These are phyloP conservation scores for Aelia acuminata DNA, from an alignment of 2,888 invertebrate genomes.

Conservation along the genomic window DNA sequence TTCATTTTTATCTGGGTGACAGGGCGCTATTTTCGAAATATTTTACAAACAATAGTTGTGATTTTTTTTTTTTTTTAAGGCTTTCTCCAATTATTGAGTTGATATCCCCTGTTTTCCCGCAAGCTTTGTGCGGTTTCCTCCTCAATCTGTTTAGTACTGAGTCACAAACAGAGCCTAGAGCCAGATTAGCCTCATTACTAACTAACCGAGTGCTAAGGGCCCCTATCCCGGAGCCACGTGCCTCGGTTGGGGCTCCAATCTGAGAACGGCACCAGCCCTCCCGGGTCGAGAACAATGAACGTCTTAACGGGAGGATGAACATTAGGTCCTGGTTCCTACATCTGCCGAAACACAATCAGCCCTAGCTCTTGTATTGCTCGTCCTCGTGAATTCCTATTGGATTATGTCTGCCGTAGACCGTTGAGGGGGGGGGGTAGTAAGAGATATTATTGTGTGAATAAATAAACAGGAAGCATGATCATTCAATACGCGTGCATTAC, in stretches of 20 bases:
- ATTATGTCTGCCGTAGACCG: not conserved
- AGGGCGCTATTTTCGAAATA: too few relatives aligned
- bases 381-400: not conserved
- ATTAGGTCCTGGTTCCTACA: not conserved
- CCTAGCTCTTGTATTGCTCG: not conserved
- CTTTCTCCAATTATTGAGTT: not conserved
- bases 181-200: constrained; percentile 9
- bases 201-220: not conserved
- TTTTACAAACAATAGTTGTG: too few relatives aligned
- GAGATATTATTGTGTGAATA: not conserved
- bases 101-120: not conserved
- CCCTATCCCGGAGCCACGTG: not conserved
- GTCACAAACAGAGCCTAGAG: not conserved
- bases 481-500: too few relatives aligned
- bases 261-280: not conserved
- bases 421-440: not conserved
- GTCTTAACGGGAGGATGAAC: not conserved
- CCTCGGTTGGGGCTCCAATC: not conserved
- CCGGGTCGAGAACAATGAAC: not conserved
- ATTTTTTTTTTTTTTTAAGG: not conserved
- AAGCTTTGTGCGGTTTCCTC: not conserved
- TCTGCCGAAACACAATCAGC: not conserved
- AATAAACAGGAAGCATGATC: too few relatives aligned
- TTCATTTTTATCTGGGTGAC: too few relatives aligned
- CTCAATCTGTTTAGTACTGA: not conserved